These are phyloP conservation scores for Hemiscyllium ocellatum DNA, from an alignment of 2,113 vertebrate species.

Conservation along the genomic window DNA sequence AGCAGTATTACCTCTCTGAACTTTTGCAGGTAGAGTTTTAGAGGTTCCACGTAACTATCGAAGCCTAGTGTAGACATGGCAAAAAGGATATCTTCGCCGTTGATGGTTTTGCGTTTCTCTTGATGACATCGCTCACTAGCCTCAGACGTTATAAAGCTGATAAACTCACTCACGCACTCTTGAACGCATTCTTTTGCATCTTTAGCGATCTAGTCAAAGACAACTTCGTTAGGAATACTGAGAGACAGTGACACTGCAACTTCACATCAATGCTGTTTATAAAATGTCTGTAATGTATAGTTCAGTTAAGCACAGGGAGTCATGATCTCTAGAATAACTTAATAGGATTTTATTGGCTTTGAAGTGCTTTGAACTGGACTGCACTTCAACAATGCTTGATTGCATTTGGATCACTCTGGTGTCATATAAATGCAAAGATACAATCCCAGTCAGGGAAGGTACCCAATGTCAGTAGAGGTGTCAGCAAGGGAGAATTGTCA, in stretches of 20 bases:
- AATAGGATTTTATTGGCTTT: neutral
- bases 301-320: neutral
- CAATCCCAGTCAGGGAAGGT: neutral
- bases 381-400: neutral
- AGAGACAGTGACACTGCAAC: neutral
- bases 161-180: conserved; percentile 97
- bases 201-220: conserved; percentile 77
- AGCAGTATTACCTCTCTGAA: conserved; percentile 81
- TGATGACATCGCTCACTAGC: conserved; percentile 96
- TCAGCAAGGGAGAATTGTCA: neutral
- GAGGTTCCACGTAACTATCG: conserved; percentile 94
- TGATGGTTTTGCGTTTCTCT: conserved; percentile 98
- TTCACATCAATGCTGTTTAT: neutral
- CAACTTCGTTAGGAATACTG: neutral
- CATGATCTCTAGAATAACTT: neutral
- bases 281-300: neutral
- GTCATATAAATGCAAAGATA: neutral
- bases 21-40: conserved; percentile 95
- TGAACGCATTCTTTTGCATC: conserved; percentile 97
- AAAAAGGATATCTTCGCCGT: conserved; percentile 96
- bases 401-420: neutral
- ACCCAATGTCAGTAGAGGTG: neutral
- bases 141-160: conserved; percentile 98
- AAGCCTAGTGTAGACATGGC: conserved; percentile 98
- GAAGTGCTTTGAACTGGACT: neutral